Evolutionary conservation across 2,797 vertebrate species (phyloP).

Genomic region (Hirundo rustica): DNA sequence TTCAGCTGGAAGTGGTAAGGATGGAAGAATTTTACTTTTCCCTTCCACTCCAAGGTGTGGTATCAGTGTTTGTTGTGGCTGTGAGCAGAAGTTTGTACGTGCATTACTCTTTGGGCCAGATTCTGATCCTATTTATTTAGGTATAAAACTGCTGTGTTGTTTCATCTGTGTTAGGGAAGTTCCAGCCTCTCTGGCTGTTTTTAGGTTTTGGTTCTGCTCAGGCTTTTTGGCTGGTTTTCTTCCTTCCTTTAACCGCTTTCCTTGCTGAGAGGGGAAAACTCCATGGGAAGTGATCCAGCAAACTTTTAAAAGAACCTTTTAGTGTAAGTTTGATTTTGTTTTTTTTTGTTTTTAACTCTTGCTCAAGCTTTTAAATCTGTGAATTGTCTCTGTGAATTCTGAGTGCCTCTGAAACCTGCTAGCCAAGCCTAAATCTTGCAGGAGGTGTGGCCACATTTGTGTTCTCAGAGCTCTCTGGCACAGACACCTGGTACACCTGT

Average conservation of each 20-base stretch:
- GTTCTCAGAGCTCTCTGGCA: slow-evolving; percentile 28
- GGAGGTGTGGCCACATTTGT: neutral
- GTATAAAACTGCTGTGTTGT: slow-evolving; percentile 4
- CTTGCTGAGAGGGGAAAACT: neutral
- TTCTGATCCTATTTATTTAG: neutral
- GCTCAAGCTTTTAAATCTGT: slow-evolving; percentile 39
- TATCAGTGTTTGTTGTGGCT: neutral
- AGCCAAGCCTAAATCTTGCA: slow-evolving; percentile 25
- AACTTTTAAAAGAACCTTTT: slow-evolving; percentile 16
- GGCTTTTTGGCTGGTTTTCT: neutral
- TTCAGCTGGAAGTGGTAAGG: neutral
- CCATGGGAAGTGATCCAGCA: slow-evolving; percentile 3
- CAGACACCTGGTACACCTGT: slow-evolving; percentile 48
- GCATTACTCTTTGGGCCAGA: neutral
- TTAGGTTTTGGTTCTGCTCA: slow-evolving; percentile 12
- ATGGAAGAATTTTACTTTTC: neutral
- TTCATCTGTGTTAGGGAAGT: neutral
- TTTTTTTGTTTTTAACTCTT: neutral
- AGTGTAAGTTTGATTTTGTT: neutral
- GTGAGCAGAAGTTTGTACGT: neutral
- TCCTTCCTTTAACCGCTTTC: neutral
- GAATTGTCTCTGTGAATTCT: slow-evolving; percentile 20
- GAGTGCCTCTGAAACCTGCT: slow-evolving; percentile 31
- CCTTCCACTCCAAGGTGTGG: neutral
- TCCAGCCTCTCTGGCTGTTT: neutral